Base-by-base conservation (phyloP, 2,113 vertebrate genomes). In the Lasiurus cinereus region DNA sequence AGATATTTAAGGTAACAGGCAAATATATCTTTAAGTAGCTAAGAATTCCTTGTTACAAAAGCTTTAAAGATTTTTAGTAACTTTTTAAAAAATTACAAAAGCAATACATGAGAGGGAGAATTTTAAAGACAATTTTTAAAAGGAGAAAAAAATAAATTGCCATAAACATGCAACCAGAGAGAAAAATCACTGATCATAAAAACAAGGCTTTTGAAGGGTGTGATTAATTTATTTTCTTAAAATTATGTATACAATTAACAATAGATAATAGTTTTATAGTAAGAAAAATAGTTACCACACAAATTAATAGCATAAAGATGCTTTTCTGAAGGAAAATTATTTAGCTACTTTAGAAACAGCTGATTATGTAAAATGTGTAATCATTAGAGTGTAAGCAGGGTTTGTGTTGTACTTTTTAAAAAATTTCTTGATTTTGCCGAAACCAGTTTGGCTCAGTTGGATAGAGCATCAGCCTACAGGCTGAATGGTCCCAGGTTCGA, bases 271-370 rank as follows among this genome's bases (percentile, higher is more conserved):
- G 48, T 92, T 89, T 72, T 89, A 48, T 76, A 76, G 36, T 92
- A 48, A 62, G 74, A 67, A 79, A 88, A 96, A 86, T 95, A 56
- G 43, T 97, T 69, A 54, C 8, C 88, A 33, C 12, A 87, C 33
- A 90, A 73, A 64, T 91, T 82, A 94, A 54, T 86, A 94, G 15
- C 39, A 4, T 82, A 69, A 67, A 91, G 46, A 56, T 86, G 15
- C 13, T 86, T 96, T 91, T 91, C 14, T 91, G n/a, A 77, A 88
- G 54, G 69, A 66, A 90, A 74, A 73, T 12, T 82, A 83, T 33
- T 69, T 72, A 73, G n/a, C 66, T 16, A n/a, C 73, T 82, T 94
- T 92, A 85, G 90, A 90, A 50, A 69, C 59, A 62, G 13, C 46
- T 85, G 11, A 59, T 74, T 82, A 69, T 82, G 1, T 86, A 64